Evolutionary conservation across 2,797 vertebrate species (phyloP).

Genomic region (Rachycentron canadum): DNA sequence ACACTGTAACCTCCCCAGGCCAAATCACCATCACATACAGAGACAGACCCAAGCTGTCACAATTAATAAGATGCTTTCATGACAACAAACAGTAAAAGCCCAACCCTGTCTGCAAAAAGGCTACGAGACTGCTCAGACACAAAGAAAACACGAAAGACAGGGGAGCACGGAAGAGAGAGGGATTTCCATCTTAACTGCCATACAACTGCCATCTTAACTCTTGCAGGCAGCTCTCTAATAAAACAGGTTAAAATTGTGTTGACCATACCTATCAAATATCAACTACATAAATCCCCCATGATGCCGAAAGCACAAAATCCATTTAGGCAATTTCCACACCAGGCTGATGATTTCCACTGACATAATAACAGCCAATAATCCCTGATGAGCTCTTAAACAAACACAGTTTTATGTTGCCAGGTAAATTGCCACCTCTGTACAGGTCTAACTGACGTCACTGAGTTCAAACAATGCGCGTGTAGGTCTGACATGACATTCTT

Average conservation of each 20-base stretch:
- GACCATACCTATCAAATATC: slow-evolving; percentile 63
- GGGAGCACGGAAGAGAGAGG: slow-evolving; percentile 15
- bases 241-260: slow-evolving; percentile 48
- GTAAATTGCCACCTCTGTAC: slow-evolving; percentile 54
- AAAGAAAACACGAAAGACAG: slow-evolving; percentile 32
- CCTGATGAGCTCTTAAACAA: slow-evolving; percentile 70
- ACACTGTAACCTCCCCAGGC: slow-evolving; percentile 59
- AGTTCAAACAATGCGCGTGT: slow-evolving; percentile 27
- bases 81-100: slow-evolving; percentile 63
- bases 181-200: slow-evolving; percentile 54
- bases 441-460: slow-evolving; percentile 45
- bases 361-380: slow-evolving; percentile 71
- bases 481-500: slow-evolving; percentile 30
- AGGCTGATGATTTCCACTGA: slow-evolving; percentile 60
- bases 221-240: slow-evolving; percentile 32
- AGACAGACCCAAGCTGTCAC: slow-evolving; percentile 73
- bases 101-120: slow-evolving; percentile 34
- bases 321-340: slow-evolving; percentile 66
- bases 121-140: slow-evolving; percentile 23
- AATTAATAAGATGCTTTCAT: slow-evolving; percentile 62
- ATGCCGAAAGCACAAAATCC: slow-evolving; percentile 66
- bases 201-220: slow-evolving; percentile 53
- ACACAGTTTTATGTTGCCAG: slow-evolving; percentile 63
- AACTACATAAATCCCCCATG: slow-evolving; percentile 54
- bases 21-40: slow-evolving; percentile 62